These are phyloP conservation scores for Sanderia malayensis DNA, from an alignment of 30 jellyfish, hydroid and myxozoan species.

Conservation along the genomic window DNA sequence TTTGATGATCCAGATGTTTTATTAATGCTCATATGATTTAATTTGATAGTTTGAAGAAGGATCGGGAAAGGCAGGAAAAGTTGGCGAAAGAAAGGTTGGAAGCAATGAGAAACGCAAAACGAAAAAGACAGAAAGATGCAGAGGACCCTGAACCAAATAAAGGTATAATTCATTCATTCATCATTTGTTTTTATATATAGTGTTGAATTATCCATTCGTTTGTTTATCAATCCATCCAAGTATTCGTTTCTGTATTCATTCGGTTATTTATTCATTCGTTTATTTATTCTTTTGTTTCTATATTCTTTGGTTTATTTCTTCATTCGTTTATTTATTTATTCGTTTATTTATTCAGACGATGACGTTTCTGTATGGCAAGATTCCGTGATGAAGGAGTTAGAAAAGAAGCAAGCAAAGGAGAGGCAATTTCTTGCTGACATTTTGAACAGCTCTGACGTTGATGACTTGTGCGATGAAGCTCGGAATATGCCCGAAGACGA, in stretches of 20 bases:
- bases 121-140: slow-evolving; percentile 22
- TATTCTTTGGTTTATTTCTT: background rate
- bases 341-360: slow-evolving; percentile 29
- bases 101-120: slow-evolving; percentile 64
- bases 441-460: slow-evolving; percentile 73
- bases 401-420: slow-evolving; percentile 76
- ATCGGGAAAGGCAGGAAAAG: slow-evolving; percentile 89
- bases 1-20: background rate
- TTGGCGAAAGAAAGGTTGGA: slow-evolving; percentile 90
- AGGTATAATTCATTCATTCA: too few relatives aligned
- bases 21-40: background rate
- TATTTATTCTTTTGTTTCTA: background rate
- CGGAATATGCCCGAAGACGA: slow-evolving; percentile 68
- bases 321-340: background rate
- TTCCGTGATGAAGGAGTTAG: slow-evolving; percentile 72
- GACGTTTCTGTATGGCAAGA: slow-evolving; percentile 89
- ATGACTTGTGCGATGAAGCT: slow-evolving; percentile 88
- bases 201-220: too few relatives aligned
- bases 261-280: background rate
- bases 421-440: slow-evolving; percentile 69
- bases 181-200: too few relatives aligned
- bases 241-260: too few relatives aligned
- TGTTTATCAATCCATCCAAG: too few relatives aligned
- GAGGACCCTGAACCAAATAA: slow-evolving; percentile 74
- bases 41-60: slow-evolving; percentile 65